A percentile compares a stretch with the other conserved stretches of the same genome.
Conservation (phyloP, 1,140 invertebrate genomes). For the Anoplolepis gracilipes region DNA sequence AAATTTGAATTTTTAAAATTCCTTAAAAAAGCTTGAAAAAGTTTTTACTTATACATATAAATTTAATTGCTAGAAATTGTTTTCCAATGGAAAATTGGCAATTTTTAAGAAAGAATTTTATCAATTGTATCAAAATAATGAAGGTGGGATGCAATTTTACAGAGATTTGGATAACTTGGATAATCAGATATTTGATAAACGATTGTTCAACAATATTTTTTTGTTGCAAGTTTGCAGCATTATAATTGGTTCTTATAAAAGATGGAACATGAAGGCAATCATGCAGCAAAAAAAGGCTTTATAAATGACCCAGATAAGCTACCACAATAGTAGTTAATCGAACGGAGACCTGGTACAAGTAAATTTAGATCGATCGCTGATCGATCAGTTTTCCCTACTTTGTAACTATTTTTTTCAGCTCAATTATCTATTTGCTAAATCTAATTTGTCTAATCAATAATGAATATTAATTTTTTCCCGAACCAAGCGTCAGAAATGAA, state of each 20-base stretch:
- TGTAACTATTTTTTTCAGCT: background rate
- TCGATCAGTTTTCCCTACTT: constrained; percentile 4
- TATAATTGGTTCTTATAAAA: constrained; percentile 54
- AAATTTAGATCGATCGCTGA: constrained; percentile 54
- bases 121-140: background rate
- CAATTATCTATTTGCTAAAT: constrained; percentile 16
- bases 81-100: background rate
- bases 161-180: background rate
- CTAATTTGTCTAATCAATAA: background rate
- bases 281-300: constrained; percentile 52
- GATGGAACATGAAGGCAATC: constrained; percentile 11
- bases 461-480: background rate
- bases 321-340: constrained; percentile 50
- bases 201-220: constrained; percentile 4
- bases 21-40: background rate
- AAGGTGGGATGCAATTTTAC: constrained; percentile 7
- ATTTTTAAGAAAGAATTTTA: background rate
- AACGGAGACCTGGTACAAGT: constrained; percentile 43
- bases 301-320: constrained; percentile 51
- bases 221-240: constrained; percentile 39
- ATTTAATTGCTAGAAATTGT: background rate
- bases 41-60: constrained; percentile 14
- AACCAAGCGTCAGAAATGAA: background rate
- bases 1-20: background rate
- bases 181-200: constrained; percentile 4